Evolutionary conservation across 35 echinoderm and acorn worm species (phyloP).

Genomic region (Patiria miniata): DNA sequence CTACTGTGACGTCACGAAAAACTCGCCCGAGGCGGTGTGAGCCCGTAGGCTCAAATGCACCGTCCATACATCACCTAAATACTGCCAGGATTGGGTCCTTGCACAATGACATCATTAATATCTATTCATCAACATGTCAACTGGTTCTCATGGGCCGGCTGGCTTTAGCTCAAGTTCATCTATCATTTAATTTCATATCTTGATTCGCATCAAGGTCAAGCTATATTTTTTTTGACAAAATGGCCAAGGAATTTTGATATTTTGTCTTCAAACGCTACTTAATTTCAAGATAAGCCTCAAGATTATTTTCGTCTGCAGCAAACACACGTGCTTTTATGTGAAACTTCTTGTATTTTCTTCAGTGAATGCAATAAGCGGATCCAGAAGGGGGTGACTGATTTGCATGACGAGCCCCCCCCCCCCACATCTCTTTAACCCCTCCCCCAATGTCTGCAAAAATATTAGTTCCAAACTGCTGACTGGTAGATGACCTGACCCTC

Average conservation of each 20-base stretch:
- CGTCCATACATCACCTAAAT: background rate
- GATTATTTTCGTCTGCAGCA: no score
- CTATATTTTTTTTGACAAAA: background rate
- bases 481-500: no score
- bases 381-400: no score
- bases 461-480: no score
- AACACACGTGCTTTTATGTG: no score
- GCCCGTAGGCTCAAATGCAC: no score
- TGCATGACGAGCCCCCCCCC: no score
- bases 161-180: background rate
- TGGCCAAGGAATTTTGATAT: background rate
- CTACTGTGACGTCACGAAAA: background rate
- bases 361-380: no score
- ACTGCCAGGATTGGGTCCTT: background rate
- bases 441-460: no score
- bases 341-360: no score
- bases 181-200: background rate
- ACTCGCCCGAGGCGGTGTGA: background rate
- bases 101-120: background rate
- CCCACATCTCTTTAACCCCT: no score
- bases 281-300: no score
- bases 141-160: background rate
- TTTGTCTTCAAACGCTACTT: background rate
- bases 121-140: background rate
- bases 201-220: background rate